These are phyloP conservation scores for Laticauda laticaudata DNA, from an alignment of 2,113 vertebrate species.

Conservation along the genomic window DNA sequence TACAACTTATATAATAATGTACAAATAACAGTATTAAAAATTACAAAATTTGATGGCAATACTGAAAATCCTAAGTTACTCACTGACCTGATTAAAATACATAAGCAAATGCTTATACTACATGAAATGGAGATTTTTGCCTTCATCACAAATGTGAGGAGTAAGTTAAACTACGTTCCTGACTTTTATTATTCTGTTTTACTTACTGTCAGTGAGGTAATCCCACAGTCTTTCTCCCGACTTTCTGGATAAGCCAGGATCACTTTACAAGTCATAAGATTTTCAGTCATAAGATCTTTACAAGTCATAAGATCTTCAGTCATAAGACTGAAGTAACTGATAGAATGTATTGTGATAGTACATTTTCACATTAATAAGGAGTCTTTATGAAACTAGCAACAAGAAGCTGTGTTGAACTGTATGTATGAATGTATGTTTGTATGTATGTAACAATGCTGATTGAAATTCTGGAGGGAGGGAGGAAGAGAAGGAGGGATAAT, in stretches of 20 bases:
- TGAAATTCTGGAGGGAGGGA: neutral
- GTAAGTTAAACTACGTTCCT: neutral
- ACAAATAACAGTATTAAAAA: neutral
- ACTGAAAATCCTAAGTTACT: neutral
- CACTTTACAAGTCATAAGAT: neutral
- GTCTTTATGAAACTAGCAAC: neutral
- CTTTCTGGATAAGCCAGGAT: neutral
- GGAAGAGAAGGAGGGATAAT: neutral
- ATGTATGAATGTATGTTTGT: neutral
- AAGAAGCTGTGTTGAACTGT: neutral
- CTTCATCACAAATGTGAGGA: neutral
- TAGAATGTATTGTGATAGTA: neutral
- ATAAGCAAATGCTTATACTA: neutral
- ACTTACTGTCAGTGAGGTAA: neutral
- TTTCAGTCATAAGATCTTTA: neutral
- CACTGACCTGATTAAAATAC: neutral
- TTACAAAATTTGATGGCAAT: neutral
- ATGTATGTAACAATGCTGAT: neutral
- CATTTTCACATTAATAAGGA: neutral
- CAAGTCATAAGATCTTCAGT: neutral
- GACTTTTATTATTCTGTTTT: neutral
- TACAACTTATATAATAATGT: neutral
- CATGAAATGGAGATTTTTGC: neutral
- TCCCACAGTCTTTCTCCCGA: neutral
- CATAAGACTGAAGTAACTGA: neutral